Conservation (phyloP, 2,888 invertebrate species). For the Oxycera nigricornis region DNA sequence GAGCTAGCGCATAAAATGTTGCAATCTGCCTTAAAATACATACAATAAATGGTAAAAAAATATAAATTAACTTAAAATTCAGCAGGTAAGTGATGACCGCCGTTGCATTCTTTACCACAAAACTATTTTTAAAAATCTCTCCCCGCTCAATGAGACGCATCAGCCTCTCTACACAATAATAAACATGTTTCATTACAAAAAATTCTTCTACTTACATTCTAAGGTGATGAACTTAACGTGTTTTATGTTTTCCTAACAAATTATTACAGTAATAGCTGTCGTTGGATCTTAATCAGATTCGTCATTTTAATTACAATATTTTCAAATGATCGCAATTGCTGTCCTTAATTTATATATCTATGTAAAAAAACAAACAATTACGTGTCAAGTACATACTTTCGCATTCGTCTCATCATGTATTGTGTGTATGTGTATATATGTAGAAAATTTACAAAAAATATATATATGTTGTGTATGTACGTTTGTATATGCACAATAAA, state of each 20-base stretch:
- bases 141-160: too few relatives aligned
- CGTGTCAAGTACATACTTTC: too few relatives aligned
- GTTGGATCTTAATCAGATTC: background rate
- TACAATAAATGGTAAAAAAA: too few relatives aligned
- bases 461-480: too few relatives aligned
- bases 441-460: conserved; percentile 31
- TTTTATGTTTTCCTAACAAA: conserved; percentile 2
- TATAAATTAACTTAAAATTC: too few relatives aligned
- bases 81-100: too few relatives aligned
- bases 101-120: too few relatives aligned
- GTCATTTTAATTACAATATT: background rate
- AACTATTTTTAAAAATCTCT: too few relatives aligned
- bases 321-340: conserved; percentile 15
- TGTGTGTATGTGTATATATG: conserved; percentile 8
- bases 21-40: too few relatives aligned
- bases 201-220: conserved; percentile 27
- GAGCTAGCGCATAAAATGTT: too few relatives aligned
- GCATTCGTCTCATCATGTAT: conserved; percentile 17
- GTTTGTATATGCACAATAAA: conserved; percentile 27
- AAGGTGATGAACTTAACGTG: background rate
- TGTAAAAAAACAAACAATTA: conserved; percentile 4
- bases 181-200: conserved; percentile 3
- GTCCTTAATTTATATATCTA: conserved; percentile 11
- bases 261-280: background rate
- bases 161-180: too few relatives aligned